Evolutionary conservation across 1,140 invertebrate genomes (phyloP).

Genomic region (Eumeta japonica): DNA sequence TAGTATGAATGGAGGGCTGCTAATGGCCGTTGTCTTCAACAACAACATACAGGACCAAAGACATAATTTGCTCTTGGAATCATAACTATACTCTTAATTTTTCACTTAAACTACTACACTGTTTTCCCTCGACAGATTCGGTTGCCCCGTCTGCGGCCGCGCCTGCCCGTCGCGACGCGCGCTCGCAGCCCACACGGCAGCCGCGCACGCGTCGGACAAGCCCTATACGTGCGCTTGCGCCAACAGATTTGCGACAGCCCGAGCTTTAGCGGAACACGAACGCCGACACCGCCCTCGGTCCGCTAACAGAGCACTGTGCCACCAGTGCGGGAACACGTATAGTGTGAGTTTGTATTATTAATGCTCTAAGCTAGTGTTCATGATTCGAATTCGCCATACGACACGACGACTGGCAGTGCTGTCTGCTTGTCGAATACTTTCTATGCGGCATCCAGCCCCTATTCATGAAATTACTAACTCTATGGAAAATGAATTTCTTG

Average conservation of each 20-base stretch:
- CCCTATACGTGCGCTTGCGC: slow-evolving; percentile 17
- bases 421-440: too few species aligned
- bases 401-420: too few species aligned
- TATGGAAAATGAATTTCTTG: too few species aligned
- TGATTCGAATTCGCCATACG: too few species aligned
- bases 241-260: slow-evolving; percentile 16
- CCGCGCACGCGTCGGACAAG: slow-evolving; percentile 17
- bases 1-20: too few species aligned
- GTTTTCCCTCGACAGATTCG: slow-evolving; percentile 17
- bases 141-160: slow-evolving; percentile 25
- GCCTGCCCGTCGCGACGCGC: slow-evolving; percentile 19
- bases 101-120: too few species aligned
- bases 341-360: slow-evolving; percentile 16
- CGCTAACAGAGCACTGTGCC: slow-evolving; percentile 15
- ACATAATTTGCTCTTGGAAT: too few species aligned
- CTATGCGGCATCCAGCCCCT: too few species aligned
- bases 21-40: too few species aligned
- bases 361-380: neutral
- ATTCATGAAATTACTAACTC: too few species aligned
- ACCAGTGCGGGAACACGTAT: slow-evolving; percentile 25
- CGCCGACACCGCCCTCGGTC: slow-evolving; percentile 4
- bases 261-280: slow-evolving; percentile 12
- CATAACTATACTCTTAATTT: too few species aligned
- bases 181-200: slow-evolving; percentile 17
- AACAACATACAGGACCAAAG: too few species aligned